phyloP scores from a whole-genome alignment of 2,113 vertebrate species.

The Notarius quadriscutis region DNA sequence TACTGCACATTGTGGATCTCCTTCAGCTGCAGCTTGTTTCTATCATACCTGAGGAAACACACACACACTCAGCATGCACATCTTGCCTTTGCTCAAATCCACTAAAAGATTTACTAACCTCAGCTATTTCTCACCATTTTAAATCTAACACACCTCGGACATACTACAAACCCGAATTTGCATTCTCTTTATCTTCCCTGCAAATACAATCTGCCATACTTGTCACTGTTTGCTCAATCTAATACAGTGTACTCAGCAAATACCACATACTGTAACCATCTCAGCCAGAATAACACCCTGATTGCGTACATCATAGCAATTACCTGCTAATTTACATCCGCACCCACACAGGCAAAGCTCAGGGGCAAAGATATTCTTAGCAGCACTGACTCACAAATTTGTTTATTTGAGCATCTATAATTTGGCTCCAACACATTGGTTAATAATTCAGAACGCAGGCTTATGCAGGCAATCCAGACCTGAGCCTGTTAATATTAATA shows the following conservation, averaged over 20 bases:
- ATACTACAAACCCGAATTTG: conserved; percentile 21
- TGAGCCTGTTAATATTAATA: neutral
- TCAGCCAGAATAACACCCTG: conserved; percentile 27
- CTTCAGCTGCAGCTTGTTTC: conserved; percentile 86
- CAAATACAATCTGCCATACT: conserved; percentile 13
- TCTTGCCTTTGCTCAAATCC: conserved; percentile 22
- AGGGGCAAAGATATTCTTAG: conserved; percentile 24
- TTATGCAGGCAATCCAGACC: neutral
- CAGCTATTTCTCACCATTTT: conserved; percentile 37
- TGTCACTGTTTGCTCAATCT: conserved; percentile 18
- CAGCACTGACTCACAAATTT: conserved; percentile 25
- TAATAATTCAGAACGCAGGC: neutral
- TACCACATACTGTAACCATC: conserved; percentile 14
- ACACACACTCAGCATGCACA: conserved; percentile 34
- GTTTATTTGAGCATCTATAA: conserved; percentile 15
- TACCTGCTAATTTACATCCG: conserved; percentile 28
- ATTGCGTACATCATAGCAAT: conserved; percentile 34
- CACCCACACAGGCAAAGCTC: neutral
- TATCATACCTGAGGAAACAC: conserved; percentile 83
- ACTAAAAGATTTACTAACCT: conserved; percentile 41
- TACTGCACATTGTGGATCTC: conserved; percentile 90
- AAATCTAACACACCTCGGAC: conserved; percentile 31
- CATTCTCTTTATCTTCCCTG: neutral
- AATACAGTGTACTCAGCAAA: conserved; percentile 32
- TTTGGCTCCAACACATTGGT: neutral